phyloP scores from a whole-genome alignment of 2,797 vertebrate species.

The Arctocebus calabarensis region DNA sequence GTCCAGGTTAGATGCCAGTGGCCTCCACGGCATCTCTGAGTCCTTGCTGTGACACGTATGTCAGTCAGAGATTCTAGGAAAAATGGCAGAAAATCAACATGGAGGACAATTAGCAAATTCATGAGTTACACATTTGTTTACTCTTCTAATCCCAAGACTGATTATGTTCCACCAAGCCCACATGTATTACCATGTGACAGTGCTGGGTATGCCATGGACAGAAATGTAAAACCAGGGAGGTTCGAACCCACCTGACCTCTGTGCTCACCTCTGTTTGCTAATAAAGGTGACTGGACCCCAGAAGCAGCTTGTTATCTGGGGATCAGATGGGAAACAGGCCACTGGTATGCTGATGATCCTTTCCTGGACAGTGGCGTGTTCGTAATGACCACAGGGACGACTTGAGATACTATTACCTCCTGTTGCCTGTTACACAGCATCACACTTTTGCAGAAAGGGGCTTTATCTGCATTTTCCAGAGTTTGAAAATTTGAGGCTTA shows the following conservation, averaged over 20 bases:
- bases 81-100: constrained; percentile 69
- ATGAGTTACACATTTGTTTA: constrained; percentile 74
- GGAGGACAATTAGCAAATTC: constrained; percentile 74
- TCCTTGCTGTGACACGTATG: constrained; percentile 27
- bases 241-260: background rate
- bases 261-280: background rate
- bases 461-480: background rate
- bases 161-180: constrained; percentile 10
- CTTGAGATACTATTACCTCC: fast-evolving
- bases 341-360: background rate
- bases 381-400: background rate
- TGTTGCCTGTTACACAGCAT: background rate
- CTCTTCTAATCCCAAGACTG: constrained; percentile 29
- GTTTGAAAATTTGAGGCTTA: background rate
- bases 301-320: background rate
- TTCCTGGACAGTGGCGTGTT: background rate
- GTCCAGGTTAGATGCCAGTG: background rate
- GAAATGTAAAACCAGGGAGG: background rate
- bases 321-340: background rate
- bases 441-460: background rate
- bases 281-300: fast-evolving
- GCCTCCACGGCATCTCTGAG: background rate
- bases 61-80: constrained; percentile 46
- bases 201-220: background rate
- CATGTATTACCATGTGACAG: constrained; percentile 39